Conservation (phyloP, 1,140 invertebrate genomes). For the Potamilus streckersoni region DNA sequence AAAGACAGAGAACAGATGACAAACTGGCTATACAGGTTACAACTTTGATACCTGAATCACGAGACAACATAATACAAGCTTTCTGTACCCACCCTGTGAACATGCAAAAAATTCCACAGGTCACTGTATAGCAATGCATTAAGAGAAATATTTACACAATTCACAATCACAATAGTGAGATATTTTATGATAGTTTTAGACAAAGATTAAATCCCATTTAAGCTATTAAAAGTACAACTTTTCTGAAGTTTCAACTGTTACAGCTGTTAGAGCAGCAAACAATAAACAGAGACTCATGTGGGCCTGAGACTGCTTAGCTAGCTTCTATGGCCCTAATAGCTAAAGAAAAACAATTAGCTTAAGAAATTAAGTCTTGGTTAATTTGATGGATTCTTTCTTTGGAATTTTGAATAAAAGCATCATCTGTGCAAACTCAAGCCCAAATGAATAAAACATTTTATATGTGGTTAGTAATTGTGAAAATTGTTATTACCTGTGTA, state of each 20-base stretch:
- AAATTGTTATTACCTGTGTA: too few relatives aligned
- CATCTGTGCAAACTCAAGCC: too few relatives aligned
- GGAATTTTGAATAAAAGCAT: too few relatives aligned
- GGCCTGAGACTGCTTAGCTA: neutral
- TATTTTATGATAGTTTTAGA: neutral
- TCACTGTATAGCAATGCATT: constrained; percentile 20
- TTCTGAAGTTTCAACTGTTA: neutral
- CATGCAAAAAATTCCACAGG: constrained; percentile 25
- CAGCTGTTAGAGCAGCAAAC: neutral
- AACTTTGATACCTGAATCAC: too few relatives aligned
- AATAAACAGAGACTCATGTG: neutral
- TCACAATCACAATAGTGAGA: neutral
- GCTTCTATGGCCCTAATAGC: neutral
- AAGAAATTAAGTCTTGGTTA: too few relatives aligned
- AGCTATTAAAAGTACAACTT: neutral
- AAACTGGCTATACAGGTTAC: too few relatives aligned
- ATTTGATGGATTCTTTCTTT: too few relatives aligned
- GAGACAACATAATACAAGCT: too few relatives aligned
- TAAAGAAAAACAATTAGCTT: too few relatives aligned
- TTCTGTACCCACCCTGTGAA: constrained; percentile 26
- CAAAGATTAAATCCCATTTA: neutral
- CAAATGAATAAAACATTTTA: too few relatives aligned
- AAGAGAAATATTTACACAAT: constrained; percentile 6
- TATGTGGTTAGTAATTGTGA: too few relatives aligned
- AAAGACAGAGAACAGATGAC: too few relatives aligned